Evolutionary conservation across 2,113 vertebrate species (phyloP).

Genomic region (Sinocyclocheilus maitianheensis): DNA sequence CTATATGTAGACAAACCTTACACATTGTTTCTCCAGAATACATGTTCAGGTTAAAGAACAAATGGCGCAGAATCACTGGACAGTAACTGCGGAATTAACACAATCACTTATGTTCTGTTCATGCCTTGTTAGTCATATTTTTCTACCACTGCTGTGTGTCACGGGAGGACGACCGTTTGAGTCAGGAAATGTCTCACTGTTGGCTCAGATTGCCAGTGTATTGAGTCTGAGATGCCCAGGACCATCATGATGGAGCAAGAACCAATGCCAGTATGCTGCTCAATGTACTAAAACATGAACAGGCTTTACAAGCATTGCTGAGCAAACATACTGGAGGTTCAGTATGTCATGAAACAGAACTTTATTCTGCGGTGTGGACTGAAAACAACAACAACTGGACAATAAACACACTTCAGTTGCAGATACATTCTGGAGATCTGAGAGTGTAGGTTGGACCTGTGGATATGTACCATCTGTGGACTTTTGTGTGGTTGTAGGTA

Average conservation of each 20-base stretch:
- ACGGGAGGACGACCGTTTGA: not conserved
- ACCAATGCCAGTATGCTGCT: constrained; percentile 25
- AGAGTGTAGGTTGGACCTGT: constrained; percentile 11
- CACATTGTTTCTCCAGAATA: not conserved
- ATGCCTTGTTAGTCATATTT: constrained; percentile 28
- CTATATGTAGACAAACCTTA: not conserved
- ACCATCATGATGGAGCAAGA: not conserved
- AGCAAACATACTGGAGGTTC: constrained; percentile 30
- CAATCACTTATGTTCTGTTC: constrained; percentile 4
- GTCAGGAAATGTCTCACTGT: constrained; percentile 5
- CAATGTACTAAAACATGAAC: constrained; percentile 36
- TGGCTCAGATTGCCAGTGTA: not conserved
- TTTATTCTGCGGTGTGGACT: constrained; percentile 9
- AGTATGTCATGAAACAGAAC: not conserved
- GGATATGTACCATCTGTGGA: constrained; percentile 32
- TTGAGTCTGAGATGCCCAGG: not conserved
- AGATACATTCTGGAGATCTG: not conserved
- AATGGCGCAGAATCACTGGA: not conserved
- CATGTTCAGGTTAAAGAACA: not conserved
- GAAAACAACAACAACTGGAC: constrained; percentile 38
- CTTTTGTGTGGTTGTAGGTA: constrained; percentile 34
- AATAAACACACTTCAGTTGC: not conserved
- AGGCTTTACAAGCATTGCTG: not conserved
- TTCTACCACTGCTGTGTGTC: constrained; percentile 17
- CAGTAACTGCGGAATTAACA: not conserved